These are phyloP conservation scores for Chamaea fasciata DNA, from an alignment of 2,113 vertebrate species.

Conservation along the genomic window DNA sequence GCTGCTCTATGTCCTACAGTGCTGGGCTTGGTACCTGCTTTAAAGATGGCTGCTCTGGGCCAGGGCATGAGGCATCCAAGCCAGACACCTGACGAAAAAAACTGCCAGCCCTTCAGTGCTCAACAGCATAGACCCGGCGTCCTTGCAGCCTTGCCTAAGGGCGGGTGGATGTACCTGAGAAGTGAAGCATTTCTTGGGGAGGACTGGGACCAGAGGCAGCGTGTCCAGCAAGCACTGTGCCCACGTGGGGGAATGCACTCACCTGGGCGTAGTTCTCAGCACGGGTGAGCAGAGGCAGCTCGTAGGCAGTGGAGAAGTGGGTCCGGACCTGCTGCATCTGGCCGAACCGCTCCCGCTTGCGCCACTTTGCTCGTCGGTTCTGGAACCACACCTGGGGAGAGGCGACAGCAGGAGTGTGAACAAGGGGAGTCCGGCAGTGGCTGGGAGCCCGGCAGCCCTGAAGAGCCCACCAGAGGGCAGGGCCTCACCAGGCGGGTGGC, in stretches of 20 bases:
- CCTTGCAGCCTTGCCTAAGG: neutral
- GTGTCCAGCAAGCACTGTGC: neutral
- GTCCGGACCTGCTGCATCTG: conserved; percentile 99
- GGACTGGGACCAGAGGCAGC: neutral
- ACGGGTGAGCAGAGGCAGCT: conserved; percentile 91
- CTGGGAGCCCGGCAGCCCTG: neutral
- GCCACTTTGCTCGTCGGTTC: conserved; percentile 96
- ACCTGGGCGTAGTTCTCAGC: conserved; percentile 98
- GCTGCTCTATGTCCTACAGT: neutral
- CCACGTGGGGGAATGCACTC: neutral
- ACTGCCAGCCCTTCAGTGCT: neutral
- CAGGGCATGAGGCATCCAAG: neutral
- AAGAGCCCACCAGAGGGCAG: neutral
- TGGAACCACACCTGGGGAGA: conserved; percentile 94
- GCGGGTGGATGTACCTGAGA: neutral
- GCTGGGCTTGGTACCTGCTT: neutral
- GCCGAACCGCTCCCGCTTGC: conserved; percentile 94
- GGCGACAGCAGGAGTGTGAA: neutral
- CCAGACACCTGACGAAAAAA: neutral
- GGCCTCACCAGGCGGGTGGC: neutral
- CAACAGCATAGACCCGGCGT: rapidly evolving
- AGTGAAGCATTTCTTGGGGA: neutral
- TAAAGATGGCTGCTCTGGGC: neutral
- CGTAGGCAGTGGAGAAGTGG: conserved; percentile 93
- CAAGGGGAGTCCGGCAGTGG: rapidly evolving